Evolutionary conservation across 1,140 invertebrate genomes (phyloP).

Genomic region (Micrasema minimum): DNA sequence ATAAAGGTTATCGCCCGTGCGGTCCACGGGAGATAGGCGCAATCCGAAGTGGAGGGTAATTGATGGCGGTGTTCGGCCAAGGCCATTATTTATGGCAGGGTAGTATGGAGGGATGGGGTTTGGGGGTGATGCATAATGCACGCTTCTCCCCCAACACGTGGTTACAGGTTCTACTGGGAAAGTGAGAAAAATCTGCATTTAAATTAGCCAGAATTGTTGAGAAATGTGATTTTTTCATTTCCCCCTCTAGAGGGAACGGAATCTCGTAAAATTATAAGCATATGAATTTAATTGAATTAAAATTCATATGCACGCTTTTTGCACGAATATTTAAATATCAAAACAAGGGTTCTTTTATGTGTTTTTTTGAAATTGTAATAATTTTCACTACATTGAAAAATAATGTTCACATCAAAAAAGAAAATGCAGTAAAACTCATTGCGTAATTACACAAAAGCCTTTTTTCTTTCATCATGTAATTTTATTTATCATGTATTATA

Average conservation of each 20-base stretch:
- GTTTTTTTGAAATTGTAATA: not conserved
- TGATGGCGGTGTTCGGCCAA: constrained; percentile 48
- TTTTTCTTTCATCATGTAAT: too few relatives aligned
- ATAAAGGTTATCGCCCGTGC: constrained; percentile 29
- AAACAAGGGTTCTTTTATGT: not conserved
- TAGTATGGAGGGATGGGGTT: constrained; percentile 8
- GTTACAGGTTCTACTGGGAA: constrained; percentile 19
- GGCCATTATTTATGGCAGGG: constrained; percentile 48
- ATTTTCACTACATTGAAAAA: too few relatives aligned
- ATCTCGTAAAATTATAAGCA: constrained; percentile 5
- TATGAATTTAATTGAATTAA: constrained; percentile 22
- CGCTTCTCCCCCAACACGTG: constrained; percentile 35
- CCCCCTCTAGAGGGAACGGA: not conserved
- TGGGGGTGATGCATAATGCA: constrained; percentile 45
- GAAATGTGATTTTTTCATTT: constrained; percentile 4
- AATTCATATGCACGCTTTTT: not conserved
- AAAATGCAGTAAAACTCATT: too few relatives aligned
- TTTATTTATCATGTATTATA: too few relatives aligned
- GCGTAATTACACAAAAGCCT: too few relatives aligned
- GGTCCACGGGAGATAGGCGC: constrained; percentile 33
- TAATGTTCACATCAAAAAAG: too few relatives aligned
- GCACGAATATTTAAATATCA: not conserved
- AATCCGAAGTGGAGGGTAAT: constrained; percentile 48
- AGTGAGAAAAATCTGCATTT: constrained; percentile 37
- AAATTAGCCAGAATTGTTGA: constrained; percentile 23